Percentiles rank a stretch among this genome's conserved stretches.
phyloP scores from a whole-genome alignment of 2,797 vertebrate genomes.

The Lacerta bilineata region DNA sequence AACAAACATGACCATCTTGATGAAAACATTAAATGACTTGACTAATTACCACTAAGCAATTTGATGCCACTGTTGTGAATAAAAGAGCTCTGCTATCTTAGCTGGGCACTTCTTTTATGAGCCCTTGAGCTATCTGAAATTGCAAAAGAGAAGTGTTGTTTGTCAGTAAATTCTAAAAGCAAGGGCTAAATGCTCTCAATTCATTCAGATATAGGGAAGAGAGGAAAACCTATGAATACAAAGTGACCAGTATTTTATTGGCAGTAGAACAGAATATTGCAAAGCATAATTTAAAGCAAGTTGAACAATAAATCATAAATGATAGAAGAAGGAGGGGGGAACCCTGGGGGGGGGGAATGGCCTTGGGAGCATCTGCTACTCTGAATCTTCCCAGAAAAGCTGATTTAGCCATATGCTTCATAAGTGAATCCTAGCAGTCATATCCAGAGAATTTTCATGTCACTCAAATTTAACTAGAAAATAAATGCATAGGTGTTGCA shows the following conservation, averaged over 20 bases:
- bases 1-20: neutral
- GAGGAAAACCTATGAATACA: neutral
- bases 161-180: neutral
- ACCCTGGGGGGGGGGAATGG: constrained; percentile 9
- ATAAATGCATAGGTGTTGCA: neutral
- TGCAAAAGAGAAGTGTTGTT: neutral
- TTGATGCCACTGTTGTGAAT: neutral
- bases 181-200: neutral
- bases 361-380: neutral
- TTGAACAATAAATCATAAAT: constrained; percentile 51
- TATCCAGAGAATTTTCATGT: constrained; percentile 51
- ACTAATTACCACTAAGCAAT: neutral
- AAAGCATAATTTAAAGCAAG: neutral
- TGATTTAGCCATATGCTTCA: constrained; percentile 46
- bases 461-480: constrained; percentile 54
- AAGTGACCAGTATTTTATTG: neutral
- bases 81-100: neutral
- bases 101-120: neutral
- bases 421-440: constrained; percentile 40
- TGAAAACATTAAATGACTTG: too few species aligned
- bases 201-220: neutral
- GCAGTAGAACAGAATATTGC: neutral
- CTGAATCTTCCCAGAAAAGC: constrained; percentile 41
- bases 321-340: neutral
- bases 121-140: neutral